Percentiles rank a stretch among this genome's conserved stretches.
These are phyloP conservation scores for Oscheius sp. DNA, from an alignment of 2,888 invertebrate species.

Conservation along the genomic window DNA sequence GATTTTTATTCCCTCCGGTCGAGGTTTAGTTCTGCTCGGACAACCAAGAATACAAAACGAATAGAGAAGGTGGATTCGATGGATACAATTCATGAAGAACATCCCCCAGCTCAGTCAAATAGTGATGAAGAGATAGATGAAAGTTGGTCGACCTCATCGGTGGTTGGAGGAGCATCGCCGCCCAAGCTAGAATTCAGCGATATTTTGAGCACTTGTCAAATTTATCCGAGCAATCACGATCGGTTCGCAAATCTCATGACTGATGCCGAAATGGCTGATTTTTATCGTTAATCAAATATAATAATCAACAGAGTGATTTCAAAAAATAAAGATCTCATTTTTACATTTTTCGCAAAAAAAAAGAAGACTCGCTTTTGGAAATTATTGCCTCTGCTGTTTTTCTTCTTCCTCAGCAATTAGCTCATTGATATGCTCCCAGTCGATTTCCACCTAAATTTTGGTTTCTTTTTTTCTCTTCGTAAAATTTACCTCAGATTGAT, in stretches of 20 bases:
- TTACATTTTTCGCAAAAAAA: too few species aligned
- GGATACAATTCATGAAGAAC: slow-evolving; percentile 1
- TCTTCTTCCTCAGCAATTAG: slow-evolving; percentile 69
- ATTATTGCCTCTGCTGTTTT: not conserved
- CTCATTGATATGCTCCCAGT: slow-evolving; percentile 73
- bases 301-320: too few species aligned
- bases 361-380: too few species aligned
- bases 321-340: too few species aligned
- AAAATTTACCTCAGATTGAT: slow-evolving; percentile 49
- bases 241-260: not conserved
- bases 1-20: not conserved
- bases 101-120: too few species aligned
- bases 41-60: too few species aligned
- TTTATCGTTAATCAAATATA: slow-evolving; percentile 7
- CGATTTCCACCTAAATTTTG: slow-evolving; percentile 71
- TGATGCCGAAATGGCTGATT: slow-evolving; percentile 18
- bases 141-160: slow-evolving; percentile 4
- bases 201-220: not conserved
- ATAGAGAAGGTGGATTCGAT: not conserved
- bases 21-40: too few species aligned
- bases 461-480: not conserved
- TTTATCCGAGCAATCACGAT: slow-evolving; percentile 5
- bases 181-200: slow-evolving; percentile 10
- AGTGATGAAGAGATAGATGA: not conserved
- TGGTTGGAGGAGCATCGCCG: not conserved